Base-by-base conservation (phyloP, 2,797 vertebrate genomes). In the Dallia pectoralis region DNA sequence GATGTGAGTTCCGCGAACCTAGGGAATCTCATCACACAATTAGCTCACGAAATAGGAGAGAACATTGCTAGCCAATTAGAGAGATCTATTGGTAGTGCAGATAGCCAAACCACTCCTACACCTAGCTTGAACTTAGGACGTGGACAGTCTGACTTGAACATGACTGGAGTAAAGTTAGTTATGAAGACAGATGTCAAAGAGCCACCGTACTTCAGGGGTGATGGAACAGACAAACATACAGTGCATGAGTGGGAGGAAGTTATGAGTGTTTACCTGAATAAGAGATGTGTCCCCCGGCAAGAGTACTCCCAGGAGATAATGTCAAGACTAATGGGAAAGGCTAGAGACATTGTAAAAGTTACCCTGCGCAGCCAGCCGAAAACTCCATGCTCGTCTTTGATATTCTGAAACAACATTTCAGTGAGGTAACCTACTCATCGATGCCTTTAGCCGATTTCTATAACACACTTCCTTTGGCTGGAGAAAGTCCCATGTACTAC, bases 91-190 rank as follows among this genome's bases (percentile, higher is more conserved):
- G 19, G n/a, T 71, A 44, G 70, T 25, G 15, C 12, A 63, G 53
- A 63, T 11, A 22, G 19, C 56, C 29, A 61, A 40, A 36, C 67
- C 67, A 49, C 22, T 69, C 22, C 32, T 22, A 59, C 33, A 18
- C 72, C 51, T 33, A 59, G 69, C n/a, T 15, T 70, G 51, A 74
- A 56, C 36, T n/a, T 74, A 19, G 72, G 72, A 0, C 29, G 30
- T 7, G 62, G 67, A 47, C 47, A 51, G 8, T 40, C 61, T 27
- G 66, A 66, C 2, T 71, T 59, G 22, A 74, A 72, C 36, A 15
- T 74, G 64, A 62, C 74, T 12, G 72, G 76, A 2, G 69, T 78
- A 0, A 76, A 70, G 18, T 9, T 83, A 12, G 77, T 83, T 0
- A 75, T 79, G 56, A n/a, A 75, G 40, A 14, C 72, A 40, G 70